phyloP scores from a whole-genome alignment of 2,797 vertebrate species.

The Artibeus jamaicensis region DNA sequence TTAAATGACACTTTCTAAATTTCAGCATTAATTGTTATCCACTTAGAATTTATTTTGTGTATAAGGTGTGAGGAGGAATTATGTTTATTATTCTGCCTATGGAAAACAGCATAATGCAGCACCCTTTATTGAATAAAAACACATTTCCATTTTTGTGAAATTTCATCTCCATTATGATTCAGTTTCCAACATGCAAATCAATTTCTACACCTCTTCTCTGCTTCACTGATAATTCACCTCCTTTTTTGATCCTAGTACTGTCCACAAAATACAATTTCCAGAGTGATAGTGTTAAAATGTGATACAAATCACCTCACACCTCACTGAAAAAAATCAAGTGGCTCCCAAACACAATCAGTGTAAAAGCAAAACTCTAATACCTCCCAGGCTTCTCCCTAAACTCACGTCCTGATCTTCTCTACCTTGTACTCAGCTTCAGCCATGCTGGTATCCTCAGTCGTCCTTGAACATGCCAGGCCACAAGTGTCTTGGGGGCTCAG shows the following conservation, averaged over 20 bases:
- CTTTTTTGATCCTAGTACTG: not conserved
- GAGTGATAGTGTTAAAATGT: not conserved
- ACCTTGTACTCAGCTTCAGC: not conserved
- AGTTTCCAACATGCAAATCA: not conserved
- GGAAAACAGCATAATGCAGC: not conserved
- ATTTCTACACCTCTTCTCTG: not conserved
- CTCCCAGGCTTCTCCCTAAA: not conserved
- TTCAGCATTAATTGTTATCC: not conserved
- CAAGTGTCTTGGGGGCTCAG: not conserved
- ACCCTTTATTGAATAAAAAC: not conserved
- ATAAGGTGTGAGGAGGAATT: not conserved
- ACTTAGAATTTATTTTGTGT: not conserved
- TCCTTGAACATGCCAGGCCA: not conserved
- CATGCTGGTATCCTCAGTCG: not conserved
- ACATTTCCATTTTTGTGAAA: not conserved
- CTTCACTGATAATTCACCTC: not conserved
- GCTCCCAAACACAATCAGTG: not conserved
- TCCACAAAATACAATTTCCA: not conserved
- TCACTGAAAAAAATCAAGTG: not conserved
- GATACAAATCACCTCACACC: not conserved
- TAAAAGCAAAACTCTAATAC: not conserved
- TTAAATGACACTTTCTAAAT: not conserved
- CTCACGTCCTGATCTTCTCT: not conserved
- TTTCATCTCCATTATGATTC: not conserved
- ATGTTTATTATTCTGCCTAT: not conserved